These are phyloP conservation scores for human (Homo sapiens) DNA, from an alignment of 2,113 vertebrate species.

Conservation along the genomic window GRCh38 chr7:131605001-131605500, in stretches of 20 bases:
- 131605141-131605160: neutral
- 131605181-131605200: neutral
- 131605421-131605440: neutral
- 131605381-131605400: neutral
- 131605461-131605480: no score
- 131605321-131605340: neutral
- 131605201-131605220: neutral
- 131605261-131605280: neutral
- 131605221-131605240: no score
- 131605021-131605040: neutral
- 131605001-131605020: neutral
- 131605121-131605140: neutral
- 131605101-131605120: neutral
- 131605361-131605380: neutral
- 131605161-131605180: fast-evolving
- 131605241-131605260: neutral
- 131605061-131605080: neutral
- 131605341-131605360: fast-evolving
- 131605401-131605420: neutral
- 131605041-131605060: neutral
- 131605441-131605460: neutral
- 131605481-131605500: neutral
- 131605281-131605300: neutral
- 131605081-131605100: neutral
- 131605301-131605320: neutral